Evolutionary conservation across 2,797 vertebrate species (phyloP), one percentile per base, ranked within the genome.

Genomic region (Poecilia velifera): DNA sequence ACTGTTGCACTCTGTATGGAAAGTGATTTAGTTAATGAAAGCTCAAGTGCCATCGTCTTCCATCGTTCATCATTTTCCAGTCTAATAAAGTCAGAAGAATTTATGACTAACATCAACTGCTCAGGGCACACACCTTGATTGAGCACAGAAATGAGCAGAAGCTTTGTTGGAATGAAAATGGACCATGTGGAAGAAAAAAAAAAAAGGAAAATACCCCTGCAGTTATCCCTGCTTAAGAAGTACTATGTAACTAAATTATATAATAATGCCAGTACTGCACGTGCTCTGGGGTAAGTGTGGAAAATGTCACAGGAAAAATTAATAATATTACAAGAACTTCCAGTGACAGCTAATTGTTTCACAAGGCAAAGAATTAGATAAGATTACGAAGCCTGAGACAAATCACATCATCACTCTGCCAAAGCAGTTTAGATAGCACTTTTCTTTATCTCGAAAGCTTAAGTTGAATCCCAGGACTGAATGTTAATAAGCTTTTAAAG

Each of bases 11-110:
- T 91, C 76, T 90, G 79, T 82, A 86, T 79, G 84, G 83, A 88
- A 91, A 90, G 91, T 90, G 92, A 91, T 91, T 92, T 91, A 80
- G 92, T 91, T 94, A 94, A 95, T 94, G 88, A 91, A 91, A 92
- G 85, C 87, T 90, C 90, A 91, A 92, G 83, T 72, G 84, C 90
- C 93, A 92, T 91, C 93, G 93, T 93, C 86, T 84, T 85, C 85
- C 84, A 82, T 87, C 80, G 86, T 90, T 81, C 81, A 89, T 89
- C 87, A 92, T 95, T 94, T 94, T 91, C 93, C 90, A 92, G 90
- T 72, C 90, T 90, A 89, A 92, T 90, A 91, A 84, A 91, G 79
- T 85, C 82, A 74, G 66, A 46, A 59, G 80, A 83, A 82, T 73
- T 13, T 47, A 51, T 43, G 83, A 87, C 80, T 77, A 79, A 74